phyloP scores from a whole-genome alignment of 2,888 invertebrate genomes.

The Achlya flavicornis region DNA sequence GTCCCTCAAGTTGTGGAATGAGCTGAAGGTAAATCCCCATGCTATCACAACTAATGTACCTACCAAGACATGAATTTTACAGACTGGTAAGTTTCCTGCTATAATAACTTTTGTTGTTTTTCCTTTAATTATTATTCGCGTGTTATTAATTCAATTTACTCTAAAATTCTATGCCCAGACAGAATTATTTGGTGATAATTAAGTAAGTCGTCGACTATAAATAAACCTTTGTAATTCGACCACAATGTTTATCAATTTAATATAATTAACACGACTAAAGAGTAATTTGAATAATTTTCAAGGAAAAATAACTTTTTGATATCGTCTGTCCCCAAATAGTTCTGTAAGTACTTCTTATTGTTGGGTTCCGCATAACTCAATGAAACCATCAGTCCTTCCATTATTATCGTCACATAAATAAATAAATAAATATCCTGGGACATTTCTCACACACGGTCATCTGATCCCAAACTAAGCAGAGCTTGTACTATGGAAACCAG shows the following conservation, averaged over 20 bases:
- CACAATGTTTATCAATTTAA: constrained; percentile 17
- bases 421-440: too few relatives aligned
- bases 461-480: too few relatives aligned
- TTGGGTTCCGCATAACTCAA: neutral
- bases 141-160: constrained; percentile 3
- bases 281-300: constrained; percentile 8
- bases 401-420: neutral
- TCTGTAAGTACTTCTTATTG: neutral
- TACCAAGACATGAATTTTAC: constrained; percentile 27
- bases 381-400: neutral
- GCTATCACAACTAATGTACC: constrained; percentile 26
- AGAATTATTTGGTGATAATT: neutral
- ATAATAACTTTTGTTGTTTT: constrained; percentile 32
- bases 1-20: too few relatives aligned
- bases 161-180: neutral
- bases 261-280: constrained; percentile 5
- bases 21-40: constrained; percentile 29
- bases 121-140: constrained; percentile 28
- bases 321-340: neutral
- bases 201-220: neutral
- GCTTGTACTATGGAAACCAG: too few relatives aligned
- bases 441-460: too few relatives aligned
- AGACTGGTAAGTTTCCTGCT: constrained; percentile 33
- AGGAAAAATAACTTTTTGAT: constrained; percentile 1
- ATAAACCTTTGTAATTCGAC: constrained; percentile 1